phyloP scores from a whole-genome alignment of 2,113 vertebrate genomes.

The Fulmarus glacialis region DNA sequence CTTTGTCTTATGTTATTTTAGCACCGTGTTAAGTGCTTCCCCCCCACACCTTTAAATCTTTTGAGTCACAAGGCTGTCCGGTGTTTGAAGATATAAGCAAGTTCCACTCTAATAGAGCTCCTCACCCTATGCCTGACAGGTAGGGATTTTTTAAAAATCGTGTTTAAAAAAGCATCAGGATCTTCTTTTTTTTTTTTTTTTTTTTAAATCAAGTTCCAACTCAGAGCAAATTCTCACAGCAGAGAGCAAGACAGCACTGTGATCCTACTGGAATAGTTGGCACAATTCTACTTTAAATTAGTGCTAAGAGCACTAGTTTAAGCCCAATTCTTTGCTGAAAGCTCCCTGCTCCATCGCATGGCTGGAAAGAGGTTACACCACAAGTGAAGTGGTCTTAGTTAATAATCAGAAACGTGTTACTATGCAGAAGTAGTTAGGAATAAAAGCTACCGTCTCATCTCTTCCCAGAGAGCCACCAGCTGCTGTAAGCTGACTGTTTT shows the following conservation, averaged over 20 bases:
- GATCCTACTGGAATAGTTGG: neutral
- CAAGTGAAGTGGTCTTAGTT: rapidly evolving
- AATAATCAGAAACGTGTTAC: rapidly evolving
- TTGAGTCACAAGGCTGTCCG: neutral
- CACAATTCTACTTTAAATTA: rapidly evolving
- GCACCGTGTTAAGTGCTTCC: neutral
- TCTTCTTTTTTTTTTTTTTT: neutral
- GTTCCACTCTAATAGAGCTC: neutral
- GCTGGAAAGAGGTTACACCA: neutral
- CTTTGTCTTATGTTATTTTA: neutral
- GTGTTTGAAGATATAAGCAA: neutral
- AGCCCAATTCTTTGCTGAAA: neutral
- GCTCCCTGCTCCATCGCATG: rapidly evolving
- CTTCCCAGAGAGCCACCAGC: constrained; percentile 87
- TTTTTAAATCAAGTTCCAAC: neutral
- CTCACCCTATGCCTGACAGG: neutral
- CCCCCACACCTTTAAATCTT: neutral
- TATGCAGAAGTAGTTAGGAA: rapidly evolving
- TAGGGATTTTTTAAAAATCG: neutral
- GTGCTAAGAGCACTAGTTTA: rapidly evolving
- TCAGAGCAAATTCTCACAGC: neutral
- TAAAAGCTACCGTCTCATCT: constrained; percentile 38
- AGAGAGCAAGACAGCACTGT: neutral
- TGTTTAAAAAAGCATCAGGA: neutral
- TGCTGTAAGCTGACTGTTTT: constrained; percentile 73